These are phyloP conservation scores for Hoplias malabaricus DNA, from an alignment of 2,113 vertebrate species.

Conservation along the genomic window DNA sequence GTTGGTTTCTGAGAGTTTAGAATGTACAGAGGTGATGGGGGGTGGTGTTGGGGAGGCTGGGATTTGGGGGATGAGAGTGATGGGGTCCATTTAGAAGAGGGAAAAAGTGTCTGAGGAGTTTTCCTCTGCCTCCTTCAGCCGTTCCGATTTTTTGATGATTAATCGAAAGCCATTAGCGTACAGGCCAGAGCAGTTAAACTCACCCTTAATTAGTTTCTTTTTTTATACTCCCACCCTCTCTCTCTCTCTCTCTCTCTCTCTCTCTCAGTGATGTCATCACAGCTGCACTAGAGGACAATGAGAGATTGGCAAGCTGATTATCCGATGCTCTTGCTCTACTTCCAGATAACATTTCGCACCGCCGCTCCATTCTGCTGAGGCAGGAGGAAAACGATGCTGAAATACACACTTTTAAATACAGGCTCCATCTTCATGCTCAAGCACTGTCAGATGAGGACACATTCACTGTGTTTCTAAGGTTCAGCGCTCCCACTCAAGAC, in stretches of 20 bases:
- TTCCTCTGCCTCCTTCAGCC: conserved; percentile 28
- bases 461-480: too few relatives aligned
- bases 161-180: conserved; percentile 71
- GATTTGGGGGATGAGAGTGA: background rate
- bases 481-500: too few relatives aligned
- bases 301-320: conserved; percentile 64
- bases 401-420: conserved; percentile 29
- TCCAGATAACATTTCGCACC: conserved; percentile 55
- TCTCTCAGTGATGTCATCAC: conserved; percentile 52
- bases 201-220: conserved; percentile 71
- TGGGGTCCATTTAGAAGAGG: background rate
- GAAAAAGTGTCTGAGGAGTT: conserved; percentile 43
- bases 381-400: conserved; percentile 20
- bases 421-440: background rate
- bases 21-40: conserved; percentile 39
- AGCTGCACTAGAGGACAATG: conserved; percentile 59
- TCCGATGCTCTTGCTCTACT: conserved; percentile 57
- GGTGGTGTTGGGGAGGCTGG: too few relatives aligned
- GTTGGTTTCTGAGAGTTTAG: background rate
- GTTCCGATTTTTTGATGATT: conserved; percentile 63
- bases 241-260: conserved; percentile 44
- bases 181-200: conserved; percentile 61
- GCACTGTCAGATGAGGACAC: too few relatives aligned
- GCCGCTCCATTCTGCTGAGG: conserved; percentile 52
- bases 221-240: conserved; percentile 54